Evolutionary conservation across 1,140 invertebrate genomes (phyloP).

Genomic region (Dinoponera quadriceps): DNA sequence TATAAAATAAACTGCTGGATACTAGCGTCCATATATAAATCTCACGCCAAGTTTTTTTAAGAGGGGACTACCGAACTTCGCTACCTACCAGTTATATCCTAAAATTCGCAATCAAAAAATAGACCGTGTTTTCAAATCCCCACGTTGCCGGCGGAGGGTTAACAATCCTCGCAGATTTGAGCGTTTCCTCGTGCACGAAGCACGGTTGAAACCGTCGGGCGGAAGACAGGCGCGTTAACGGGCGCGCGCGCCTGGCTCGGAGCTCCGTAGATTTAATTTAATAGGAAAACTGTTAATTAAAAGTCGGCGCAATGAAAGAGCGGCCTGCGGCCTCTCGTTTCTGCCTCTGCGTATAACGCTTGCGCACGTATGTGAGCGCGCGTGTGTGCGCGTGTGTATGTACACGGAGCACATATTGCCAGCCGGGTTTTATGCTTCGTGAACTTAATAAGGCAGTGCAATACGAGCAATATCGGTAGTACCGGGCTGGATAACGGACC

Average conservation of each 20-base stretch:
- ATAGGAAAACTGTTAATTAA: constrained; percentile 70
- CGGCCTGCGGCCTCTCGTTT: neutral
- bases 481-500: constrained; percentile 41
- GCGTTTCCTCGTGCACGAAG: neutral
- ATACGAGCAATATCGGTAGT: constrained; percentile 46
- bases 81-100: too few relatives aligned
- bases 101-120: too few relatives aligned
- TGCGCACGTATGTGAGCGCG: neutral
- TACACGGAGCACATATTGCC: neutral
- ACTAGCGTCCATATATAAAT: too few relatives aligned
- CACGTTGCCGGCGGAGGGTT: too few relatives aligned
- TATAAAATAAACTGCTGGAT: too few relatives aligned
- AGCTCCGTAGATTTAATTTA: constrained; percentile 59
- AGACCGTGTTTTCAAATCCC: too few relatives aligned
- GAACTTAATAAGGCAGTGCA: constrained; percentile 64
- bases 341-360: neutral
- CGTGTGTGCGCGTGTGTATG: neutral
- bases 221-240: neutral
- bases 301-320: constrained; percentile 43
- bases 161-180: neutral
- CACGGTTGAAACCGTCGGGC: neutral
- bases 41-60: too few relatives aligned
- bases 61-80: too few relatives aligned
- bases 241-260: neutral
- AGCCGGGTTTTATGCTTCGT: constrained; percentile 51